Conservation (phyloP, 1,140 invertebrate species). For the Rhynchophorus ferrugineus region DNA sequence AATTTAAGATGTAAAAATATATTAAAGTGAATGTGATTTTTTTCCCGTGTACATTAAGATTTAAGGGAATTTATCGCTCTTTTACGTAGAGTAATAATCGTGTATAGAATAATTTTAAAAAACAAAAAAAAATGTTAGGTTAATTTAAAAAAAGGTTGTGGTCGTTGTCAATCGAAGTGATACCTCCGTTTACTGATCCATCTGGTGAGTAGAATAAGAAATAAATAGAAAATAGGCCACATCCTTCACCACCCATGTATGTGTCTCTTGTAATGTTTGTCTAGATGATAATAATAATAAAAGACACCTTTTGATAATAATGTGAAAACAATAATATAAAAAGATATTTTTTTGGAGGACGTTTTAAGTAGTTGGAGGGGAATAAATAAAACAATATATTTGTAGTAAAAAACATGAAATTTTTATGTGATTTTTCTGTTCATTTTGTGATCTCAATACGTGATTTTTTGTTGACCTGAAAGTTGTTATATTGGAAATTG, state of each 20-base stretch:
- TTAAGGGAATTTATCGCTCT: too few relatives aligned
- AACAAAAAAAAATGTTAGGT: conserved; percentile 20
- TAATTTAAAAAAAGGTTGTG: conserved; percentile 1
- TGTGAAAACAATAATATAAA: conserved; percentile 19
- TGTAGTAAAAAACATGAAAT: conserved; percentile 1
- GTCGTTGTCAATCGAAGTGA: too few relatives aligned
- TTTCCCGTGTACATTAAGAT: too few relatives aligned
- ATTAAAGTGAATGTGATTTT: conserved; percentile 11
- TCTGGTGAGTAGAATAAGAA: not conserved
- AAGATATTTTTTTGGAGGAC: conserved; percentile 12
- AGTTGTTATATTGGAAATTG: conserved; percentile 12
- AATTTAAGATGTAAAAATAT: conserved; percentile 1
- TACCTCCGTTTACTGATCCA: too few relatives aligned
- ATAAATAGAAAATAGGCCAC: not conserved
- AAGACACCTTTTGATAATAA: conserved; percentile 18
- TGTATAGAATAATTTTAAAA: conserved; percentile 12
- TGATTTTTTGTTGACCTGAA: too few relatives aligned
- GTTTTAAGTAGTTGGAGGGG: not conserved
- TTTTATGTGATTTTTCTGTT: conserved; percentile 6
- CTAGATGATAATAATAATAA: conserved; percentile 12
- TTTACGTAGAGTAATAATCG: conserved; percentile 6
- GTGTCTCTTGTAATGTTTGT: conserved; percentile 4
- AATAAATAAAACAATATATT: conserved; percentile 1
- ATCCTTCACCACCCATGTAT: not conserved
- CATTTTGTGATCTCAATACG: not conserved